phyloP scores from a whole-genome alignment of 2,113 vertebrate genomes.

The Aspidoscelis tigris region DNA sequence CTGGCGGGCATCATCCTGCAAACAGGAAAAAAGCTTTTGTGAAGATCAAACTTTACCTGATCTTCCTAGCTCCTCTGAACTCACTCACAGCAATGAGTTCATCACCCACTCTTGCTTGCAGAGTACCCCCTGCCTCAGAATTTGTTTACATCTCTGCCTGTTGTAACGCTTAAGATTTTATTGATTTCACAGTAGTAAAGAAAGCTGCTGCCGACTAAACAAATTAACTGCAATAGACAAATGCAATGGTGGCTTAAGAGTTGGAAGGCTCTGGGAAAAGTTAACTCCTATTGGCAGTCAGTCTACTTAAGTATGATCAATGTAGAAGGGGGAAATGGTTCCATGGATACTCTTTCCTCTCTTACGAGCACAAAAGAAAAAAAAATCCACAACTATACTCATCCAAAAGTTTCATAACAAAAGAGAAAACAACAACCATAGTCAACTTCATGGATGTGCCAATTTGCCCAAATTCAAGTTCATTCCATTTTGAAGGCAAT shows the following conservation, averaged over 20 bases:
- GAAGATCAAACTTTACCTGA: not conserved
- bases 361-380: not conserved
- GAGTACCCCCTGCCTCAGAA: not conserved
- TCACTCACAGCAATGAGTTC: not conserved
- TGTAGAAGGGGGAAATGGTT: not conserved
- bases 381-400: not conserved
- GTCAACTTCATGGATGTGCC: not conserved
- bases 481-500: not conserved
- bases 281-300: not conserved
- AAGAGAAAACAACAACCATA: not conserved
- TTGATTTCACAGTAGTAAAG: slow-evolving; percentile 9
- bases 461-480: not conserved
- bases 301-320: not conserved
- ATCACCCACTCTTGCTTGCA: not conserved
- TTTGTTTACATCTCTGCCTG: not conserved
- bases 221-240: not conserved
- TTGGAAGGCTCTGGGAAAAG: not conserved
- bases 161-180: not conserved
- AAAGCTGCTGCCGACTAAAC: not conserved
- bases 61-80: not conserved
- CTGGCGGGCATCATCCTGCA: slow-evolving; percentile 95
- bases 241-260: not conserved
- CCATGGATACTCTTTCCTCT: not conserved
- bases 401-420: not conserved
- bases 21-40: not conserved